These are phyloP conservation scores for Yoshiicerus persimilis DNA, from an alignment of 1,140 invertebrate genomes.

Conservation along the genomic window DNA sequence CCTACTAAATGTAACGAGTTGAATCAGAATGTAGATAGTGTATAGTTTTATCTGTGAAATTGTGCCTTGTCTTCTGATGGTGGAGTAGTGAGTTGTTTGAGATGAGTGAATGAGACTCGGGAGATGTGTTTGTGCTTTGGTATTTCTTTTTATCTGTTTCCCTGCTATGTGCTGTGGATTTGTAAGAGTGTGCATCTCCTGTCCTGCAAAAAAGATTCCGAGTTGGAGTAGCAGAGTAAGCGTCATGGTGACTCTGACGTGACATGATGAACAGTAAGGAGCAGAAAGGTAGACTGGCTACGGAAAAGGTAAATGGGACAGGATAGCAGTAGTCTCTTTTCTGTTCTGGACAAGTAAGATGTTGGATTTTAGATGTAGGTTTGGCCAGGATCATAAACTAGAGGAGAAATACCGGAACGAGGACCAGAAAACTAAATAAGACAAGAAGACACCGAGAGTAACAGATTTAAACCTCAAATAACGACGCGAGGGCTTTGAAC, in stretches of 20 bases:
- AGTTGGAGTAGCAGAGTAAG: not conserved
- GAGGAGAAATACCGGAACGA: not conserved
- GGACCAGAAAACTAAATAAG: not conserved
- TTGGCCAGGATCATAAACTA: not conserved
- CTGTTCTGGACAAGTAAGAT: not conserved
- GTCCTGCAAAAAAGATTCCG: not conserved
- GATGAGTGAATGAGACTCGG: not conserved
- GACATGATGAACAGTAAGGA: not conserved
- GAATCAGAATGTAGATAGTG: not conserved
- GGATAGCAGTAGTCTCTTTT: not conserved
- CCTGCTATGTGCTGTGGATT: too few relatives aligned
- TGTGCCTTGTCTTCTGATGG: not conserved
- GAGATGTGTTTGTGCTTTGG: not conserved
- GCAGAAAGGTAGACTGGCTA: not conserved
- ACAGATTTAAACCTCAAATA: conserved; percentile 18
- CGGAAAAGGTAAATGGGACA: not conserved
- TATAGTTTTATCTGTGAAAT: not conserved
- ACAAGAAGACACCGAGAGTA: not conserved
- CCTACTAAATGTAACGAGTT: not conserved
- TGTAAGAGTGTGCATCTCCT: not conserved
- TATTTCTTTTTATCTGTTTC: not conserved
- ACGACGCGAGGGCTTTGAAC: not conserved
- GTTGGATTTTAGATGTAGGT: too few relatives aligned
- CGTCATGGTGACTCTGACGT: not conserved
- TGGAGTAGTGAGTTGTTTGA: not conserved